A percentile compares a stretch with the other conserved stretches of the same genome.
Conservation (phyloP, 2,113 vertebrate genomes). For the Galbula dea region DNA sequence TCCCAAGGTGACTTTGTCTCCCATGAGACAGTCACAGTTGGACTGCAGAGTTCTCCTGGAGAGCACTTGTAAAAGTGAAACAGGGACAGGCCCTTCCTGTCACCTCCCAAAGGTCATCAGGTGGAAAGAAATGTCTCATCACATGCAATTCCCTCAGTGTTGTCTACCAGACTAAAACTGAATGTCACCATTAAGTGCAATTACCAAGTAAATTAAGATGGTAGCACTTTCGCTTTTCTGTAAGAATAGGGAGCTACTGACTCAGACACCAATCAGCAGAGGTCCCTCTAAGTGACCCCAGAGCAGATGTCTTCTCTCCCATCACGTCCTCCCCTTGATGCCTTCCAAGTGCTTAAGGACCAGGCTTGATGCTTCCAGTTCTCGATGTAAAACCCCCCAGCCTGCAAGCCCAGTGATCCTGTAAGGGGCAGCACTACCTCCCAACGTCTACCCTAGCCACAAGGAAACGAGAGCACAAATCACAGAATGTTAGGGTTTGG, state of each 20-base stretch:
- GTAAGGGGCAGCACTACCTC: too few relatives aligned
- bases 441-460: not conserved
- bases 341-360: accelerated
- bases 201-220: not conserved
- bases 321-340: not conserved
- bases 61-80: not conserved
- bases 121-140: not conserved
- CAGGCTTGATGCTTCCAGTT: not conserved
- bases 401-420: not conserved
- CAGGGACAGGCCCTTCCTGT: not conserved
- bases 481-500: too few relatives aligned
- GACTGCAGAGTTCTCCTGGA: not conserved
- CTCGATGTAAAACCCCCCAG: not conserved
- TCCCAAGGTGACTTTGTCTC: accelerated
- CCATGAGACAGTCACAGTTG: accelerated
- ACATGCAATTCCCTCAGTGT: not conserved
- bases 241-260: not conserved
- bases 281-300: not conserved
- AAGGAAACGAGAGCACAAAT: too few relatives aligned
- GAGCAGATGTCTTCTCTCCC: not conserved
- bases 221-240: not conserved
- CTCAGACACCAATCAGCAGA: accelerated
- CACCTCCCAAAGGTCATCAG: not conserved
- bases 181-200: not conserved
- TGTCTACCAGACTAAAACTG: not conserved